These are phyloP conservation scores for Valencia hispanica DNA, from an alignment of 2,797 vertebrate genomes.

Conservation along the genomic window DNA sequence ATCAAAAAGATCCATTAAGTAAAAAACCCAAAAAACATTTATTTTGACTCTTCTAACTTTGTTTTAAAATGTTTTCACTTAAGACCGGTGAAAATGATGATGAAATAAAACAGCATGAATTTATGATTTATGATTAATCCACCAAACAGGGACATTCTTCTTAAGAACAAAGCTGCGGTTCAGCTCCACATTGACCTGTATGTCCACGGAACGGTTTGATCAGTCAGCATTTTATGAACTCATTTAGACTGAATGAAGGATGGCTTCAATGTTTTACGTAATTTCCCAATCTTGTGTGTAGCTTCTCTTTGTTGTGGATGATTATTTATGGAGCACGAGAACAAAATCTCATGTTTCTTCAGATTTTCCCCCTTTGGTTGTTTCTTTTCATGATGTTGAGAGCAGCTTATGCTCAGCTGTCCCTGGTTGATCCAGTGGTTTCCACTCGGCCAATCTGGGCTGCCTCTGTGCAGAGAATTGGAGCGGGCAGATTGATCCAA, in stretches of 20 bases:
- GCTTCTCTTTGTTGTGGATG: background rate
- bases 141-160: too few species aligned
- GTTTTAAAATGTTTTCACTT: background rate
- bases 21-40: background rate
- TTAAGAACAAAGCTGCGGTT: too few species aligned
- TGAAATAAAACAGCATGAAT: background rate
- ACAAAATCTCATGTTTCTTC: background rate
- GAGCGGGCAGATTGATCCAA: conserved; percentile 42
- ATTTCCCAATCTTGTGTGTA: background rate
- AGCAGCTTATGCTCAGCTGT: background rate
- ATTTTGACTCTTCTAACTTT: background rate
- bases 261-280: background rate
- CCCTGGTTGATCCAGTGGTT: background rate
- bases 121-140: too few species aligned
- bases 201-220: too few species aligned
- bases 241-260: too few species aligned
- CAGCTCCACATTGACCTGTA: too few species aligned
- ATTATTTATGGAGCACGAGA: background rate
- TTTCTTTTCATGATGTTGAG: conserved; percentile 12
- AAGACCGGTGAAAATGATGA: background rate
- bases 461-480: conserved; percentile 53
- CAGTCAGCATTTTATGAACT: background rate
- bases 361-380: background rate
- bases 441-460: background rate
- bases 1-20: background rate